Base-by-base conservation (phyloP, 64 coral and sea anemone genomes). In the Montipora foliosa region DNA sequence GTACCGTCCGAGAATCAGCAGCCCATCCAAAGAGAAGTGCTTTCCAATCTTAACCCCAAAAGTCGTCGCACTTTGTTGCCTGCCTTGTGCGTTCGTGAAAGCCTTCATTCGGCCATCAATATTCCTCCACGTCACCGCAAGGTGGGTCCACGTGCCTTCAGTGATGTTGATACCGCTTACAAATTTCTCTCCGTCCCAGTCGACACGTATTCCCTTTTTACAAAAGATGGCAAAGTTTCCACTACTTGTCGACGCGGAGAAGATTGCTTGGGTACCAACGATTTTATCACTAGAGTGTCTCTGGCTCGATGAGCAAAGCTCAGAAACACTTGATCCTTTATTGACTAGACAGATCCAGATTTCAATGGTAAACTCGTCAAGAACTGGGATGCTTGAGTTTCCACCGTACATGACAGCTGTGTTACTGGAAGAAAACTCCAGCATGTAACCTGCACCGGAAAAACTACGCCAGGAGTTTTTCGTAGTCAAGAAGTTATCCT, bases 361-460 rank as follows among this genome's bases (percentile, higher is more conserved):
- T 89, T 98, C 97, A 86, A 98, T 91, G 8, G 91, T 96, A 83
- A 98, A 82, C 70, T 98, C 97, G 17, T 90, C 84, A 44, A 98
- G 91, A 47, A 88, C 58, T 21, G 91, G 88, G 12, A 94, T 88
- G 78, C 78, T 89, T 17, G 71, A 59, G 77, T 88, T 79, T 22
- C 87, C 73, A 22, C 59, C 77, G 55, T 91, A 58, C 15, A 91
- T 76, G 25, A 98, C 55, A 45, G 81, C 87, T n/a, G 76, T 90
- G 51, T 94, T 90, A 71, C 62, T 74, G 11, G 79, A 93, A 8
- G 78, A 87, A 49, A 98, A 91, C 3, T 80, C 52, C 50, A 98
- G 25, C 91, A 93, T 96, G 70, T 88, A 98, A 12, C 97, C 97
- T 87, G 94, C 91, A 66, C 91, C 94, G 2, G 91, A 96, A 57